These are phyloP conservation scores for Palythoa caribaeorum DNA, from an alignment of 92 coral and sea anemone species.

Conservation along the genomic window DNA sequence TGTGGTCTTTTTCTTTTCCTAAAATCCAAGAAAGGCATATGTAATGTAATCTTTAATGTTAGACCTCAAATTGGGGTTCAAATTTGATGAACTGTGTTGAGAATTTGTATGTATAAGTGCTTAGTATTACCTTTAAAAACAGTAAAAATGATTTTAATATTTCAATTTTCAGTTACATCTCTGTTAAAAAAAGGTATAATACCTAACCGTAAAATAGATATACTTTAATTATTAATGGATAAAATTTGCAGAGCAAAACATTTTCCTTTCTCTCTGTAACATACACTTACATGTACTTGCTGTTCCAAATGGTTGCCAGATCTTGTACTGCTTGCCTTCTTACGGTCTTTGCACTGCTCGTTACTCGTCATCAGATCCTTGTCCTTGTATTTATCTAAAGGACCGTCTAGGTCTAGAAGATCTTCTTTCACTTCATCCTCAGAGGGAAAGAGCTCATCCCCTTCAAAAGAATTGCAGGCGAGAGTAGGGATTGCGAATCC, in stretches of 20 bases:
- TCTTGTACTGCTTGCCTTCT: constrained; percentile 1
- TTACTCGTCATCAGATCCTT: not conserved
- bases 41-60: not conserved
- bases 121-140: no score
- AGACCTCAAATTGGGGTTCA: not conserved
- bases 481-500: constrained; percentile 3
- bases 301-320: constrained; percentile 4
- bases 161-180: no score
- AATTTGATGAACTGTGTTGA: no score
- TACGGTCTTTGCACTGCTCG: constrained; percentile 4
- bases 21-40: not conserved
- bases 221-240: not conserved
- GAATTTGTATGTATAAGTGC: no score
- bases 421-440: constrained; percentile 4
- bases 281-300: not conserved
- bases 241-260: constrained; percentile 5
- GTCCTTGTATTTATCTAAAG: constrained; percentile 10
- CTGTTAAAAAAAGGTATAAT: no score
- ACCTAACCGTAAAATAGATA: constrained; percentile 7
- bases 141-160: no score
- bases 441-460: not conserved
- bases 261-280: not conserved
- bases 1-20: constrained; percentile 9
- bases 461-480: constrained; percentile 4
- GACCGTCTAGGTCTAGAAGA: constrained; percentile 7